Conservation (phyloP, 64 coral and sea anemone genomes). For the Porites australiensis region DNA sequence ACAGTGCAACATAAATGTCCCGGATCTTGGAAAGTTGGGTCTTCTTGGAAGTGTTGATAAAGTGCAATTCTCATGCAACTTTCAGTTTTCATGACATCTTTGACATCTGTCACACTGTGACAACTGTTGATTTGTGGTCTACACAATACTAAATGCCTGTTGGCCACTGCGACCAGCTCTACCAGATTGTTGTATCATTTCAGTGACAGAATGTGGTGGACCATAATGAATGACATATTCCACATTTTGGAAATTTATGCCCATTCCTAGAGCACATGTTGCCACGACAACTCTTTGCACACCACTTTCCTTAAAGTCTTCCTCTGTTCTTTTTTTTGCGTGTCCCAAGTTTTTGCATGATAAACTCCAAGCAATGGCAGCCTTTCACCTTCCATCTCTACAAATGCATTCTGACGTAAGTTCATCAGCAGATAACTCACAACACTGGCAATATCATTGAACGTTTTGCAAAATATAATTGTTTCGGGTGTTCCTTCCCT, state of each 20-base stretch:
- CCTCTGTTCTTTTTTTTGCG: not conserved
- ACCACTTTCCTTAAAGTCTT: slow-evolving; percentile 6
- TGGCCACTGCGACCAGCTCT: slow-evolving; percentile 46
- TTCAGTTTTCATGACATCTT: not conserved
- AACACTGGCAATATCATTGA: slow-evolving; percentile 11
- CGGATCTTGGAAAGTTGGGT: not conserved
- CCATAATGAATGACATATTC: slow-evolving; percentile 5
- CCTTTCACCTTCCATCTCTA: not conserved
- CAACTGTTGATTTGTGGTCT: not conserved
- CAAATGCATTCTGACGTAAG: not conserved
- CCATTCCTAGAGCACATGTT: slow-evolving; percentile 43
- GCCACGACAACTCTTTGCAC: slow-evolving; percentile 12
- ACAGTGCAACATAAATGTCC: not conserved
- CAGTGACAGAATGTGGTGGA: slow-evolving; percentile 9
- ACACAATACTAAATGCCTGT: not conserved
- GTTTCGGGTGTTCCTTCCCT: not conserved
- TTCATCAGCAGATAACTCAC: slow-evolving; percentile 11
- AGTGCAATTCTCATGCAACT: not conserved
- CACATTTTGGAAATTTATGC: slow-evolving; percentile 32
- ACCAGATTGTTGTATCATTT: slow-evolving; percentile 38
- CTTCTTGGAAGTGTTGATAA: not conserved
- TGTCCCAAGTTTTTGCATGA: slow-evolving; percentile 7
- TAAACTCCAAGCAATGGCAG: not conserved
- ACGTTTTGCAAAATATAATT: slow-evolving; percentile 22
- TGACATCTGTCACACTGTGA: slow-evolving; percentile 5